Evolutionary conservation across 53 echinoderm and acorn worm genomes (phyloP), one percentile per base, ranked within the genome.

Genomic region (Crossaster papposus): DNA sequence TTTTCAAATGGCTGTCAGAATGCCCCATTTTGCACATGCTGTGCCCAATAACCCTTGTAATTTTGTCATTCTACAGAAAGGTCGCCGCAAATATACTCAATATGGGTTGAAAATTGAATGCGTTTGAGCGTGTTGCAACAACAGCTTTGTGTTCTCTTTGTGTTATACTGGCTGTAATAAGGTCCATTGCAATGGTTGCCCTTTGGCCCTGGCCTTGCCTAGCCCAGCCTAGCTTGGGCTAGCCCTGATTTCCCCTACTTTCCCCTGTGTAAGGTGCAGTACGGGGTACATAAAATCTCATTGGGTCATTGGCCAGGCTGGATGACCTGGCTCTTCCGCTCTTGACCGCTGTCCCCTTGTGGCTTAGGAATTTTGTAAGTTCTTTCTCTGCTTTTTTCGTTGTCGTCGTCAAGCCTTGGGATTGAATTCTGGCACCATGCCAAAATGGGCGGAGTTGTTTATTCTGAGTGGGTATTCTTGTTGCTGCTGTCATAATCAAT

Each of bases 401-500:
- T 32, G 14, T 23, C 7, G 24, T 23, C 24, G 2, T 12, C 32
- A 33, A 34, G 80, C 14, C 55, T 58, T 72, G 36, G 36, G 54
- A 64, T 64, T 37, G 68, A 29, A 68, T 82, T 24, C 68, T 82
- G 85, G 85, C 85, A 20, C 33, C 3, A 73, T 26, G 85, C 85
- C 85, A 85, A 72, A 51, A 72, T 29, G 72, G 73, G 85, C 28
- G 85, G 72, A 32, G 85, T 73, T 72, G 73, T 53, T 24, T 70
- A 72, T 13, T 2, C 70, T 50, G 22, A 78, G 12, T n/a, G 28
- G 50, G 10, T 51, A 44, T 78, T 26, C 51, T 78, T 78, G 78
- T 78, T 78, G 51, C 44, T 12, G n/a, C 50, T 78, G 55, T 62
- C 62, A 58, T 58, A 32, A 54, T 80, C 62, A 54, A 32, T 80